phyloP scores from a whole-genome alignment of 2,113 vertebrate species.

The Malaclemys terrapin region DNA sequence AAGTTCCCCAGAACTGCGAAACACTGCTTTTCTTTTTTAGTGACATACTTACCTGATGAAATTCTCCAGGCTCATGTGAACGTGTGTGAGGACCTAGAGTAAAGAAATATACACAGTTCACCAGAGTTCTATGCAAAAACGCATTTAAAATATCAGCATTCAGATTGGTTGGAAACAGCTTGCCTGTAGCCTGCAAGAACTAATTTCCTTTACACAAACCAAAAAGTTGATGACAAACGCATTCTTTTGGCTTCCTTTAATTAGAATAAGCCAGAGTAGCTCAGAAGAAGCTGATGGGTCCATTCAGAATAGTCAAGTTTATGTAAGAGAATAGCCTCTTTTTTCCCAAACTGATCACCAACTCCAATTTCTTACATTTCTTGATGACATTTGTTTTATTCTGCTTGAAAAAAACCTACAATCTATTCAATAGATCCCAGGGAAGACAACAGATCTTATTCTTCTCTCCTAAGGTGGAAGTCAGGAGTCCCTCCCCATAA shows the following conservation, averaged over 20 bases:
- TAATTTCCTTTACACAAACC: neutral
- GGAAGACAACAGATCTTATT: neutral
- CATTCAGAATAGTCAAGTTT: neutral
- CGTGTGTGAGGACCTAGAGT: neutral
- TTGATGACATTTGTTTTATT: neutral
- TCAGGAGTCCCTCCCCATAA: neutral
- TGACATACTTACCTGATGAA: neutral
- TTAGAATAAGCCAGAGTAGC: neutral
- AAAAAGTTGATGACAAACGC: neutral
- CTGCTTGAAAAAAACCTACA: neutral
- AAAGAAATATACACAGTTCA: neutral
- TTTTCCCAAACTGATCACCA: neutral
- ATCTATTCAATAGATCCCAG: constrained; percentile 26
- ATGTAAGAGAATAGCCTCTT: neutral
- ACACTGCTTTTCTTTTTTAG: neutral
- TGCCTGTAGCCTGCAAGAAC: constrained; percentile 3
- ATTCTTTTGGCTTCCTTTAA: neutral
- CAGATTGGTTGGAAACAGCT: neutral
- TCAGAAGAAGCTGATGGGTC: neutral
- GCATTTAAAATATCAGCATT: neutral
- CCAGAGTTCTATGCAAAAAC: neutral
- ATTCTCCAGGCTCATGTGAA: neutral
- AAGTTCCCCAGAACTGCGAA: neutral
- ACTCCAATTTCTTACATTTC: neutral
- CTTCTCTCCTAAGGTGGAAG: neutral